A percentile compares a stretch with the other conserved stretches of the same genome.
Conservation (phyloP, 2,888 invertebrate species). For the Stenchaetothrips biformis region DNA sequence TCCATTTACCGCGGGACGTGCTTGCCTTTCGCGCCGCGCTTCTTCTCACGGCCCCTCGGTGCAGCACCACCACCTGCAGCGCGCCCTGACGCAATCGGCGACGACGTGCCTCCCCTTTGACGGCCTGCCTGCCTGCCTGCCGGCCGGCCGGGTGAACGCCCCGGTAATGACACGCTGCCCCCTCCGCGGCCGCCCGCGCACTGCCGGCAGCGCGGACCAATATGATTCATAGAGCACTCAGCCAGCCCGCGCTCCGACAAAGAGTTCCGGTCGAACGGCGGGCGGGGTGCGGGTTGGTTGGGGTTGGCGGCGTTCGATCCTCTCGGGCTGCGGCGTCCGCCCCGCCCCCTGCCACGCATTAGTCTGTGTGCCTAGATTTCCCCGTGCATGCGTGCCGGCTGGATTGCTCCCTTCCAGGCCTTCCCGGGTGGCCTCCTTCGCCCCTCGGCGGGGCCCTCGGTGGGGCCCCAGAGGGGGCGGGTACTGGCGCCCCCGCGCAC, state of each 20-base stretch:
- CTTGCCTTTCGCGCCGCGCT: neutral
- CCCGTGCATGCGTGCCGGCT: neutral
- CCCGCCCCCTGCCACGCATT: neutral
- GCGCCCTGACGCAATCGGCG: neutral
- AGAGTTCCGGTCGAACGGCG: neutral
- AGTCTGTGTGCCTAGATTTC: too few relatives aligned
- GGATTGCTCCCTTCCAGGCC: slow-evolving; percentile 10
- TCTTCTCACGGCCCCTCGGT: neutral
- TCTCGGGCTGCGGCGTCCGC: neutral
- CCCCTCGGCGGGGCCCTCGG: neutral
- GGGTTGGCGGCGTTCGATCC: neutral
- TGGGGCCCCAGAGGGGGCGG: too few relatives aligned
- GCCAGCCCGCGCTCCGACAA: neutral
- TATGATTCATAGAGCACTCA: neutral
- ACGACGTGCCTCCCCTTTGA: neutral
- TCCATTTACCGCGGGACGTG: neutral
- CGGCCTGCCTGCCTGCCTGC: neutral
- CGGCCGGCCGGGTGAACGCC: neutral
- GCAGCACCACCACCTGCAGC: neutral
- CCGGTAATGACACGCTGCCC: neutral
- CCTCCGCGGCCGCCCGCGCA: neutral
- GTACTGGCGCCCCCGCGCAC: neutral
- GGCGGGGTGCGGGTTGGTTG: too few relatives aligned
- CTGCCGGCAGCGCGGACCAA: neutral
- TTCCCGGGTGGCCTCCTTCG: neutral